Evolutionary conservation across 2,113 vertebrate genomes (phyloP).

Genomic region (Nibea albiflora): DNA sequence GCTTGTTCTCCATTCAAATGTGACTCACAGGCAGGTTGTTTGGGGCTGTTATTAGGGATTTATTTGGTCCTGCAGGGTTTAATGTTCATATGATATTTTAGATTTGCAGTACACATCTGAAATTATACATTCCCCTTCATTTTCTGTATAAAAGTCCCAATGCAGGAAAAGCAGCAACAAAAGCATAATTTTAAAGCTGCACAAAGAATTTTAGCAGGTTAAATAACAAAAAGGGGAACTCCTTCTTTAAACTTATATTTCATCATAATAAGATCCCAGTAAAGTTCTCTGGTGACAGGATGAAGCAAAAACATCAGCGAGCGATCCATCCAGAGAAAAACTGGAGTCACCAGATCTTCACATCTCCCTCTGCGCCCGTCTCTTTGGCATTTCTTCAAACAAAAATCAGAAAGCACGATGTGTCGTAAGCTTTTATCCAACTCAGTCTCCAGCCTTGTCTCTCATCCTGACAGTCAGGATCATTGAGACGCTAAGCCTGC

Average conservation of each 20-base stretch:
- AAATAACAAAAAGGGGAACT: slow-evolving; percentile 8
- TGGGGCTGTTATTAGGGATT: background rate
- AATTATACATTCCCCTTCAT: slow-evolving; percentile 21
- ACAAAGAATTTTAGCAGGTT: background rate
- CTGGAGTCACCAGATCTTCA: background rate
- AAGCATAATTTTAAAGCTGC: slow-evolving; percentile 1
- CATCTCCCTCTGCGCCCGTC: background rate
- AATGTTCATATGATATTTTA: background rate
- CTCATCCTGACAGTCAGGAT: background rate
- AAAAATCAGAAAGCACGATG: background rate
- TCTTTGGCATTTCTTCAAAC: slow-evolving; percentile 2
- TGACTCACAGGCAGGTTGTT: background rate
- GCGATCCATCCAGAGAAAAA: slow-evolving; percentile 15
- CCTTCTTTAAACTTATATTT: background rate
- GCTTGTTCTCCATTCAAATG: background rate
- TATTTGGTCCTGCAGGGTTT: slow-evolving; percentile 9
- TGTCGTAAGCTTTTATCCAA: background rate
- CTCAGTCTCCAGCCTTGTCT: slow-evolving; percentile 4
- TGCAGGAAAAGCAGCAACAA: background rate
- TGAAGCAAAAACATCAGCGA: background rate
- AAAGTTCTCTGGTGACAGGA: background rate
- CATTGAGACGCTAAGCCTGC: background rate
- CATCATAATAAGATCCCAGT: slow-evolving; percentile 17
- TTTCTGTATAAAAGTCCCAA: slow-evolving; percentile 1
- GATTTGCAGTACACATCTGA: background rate